These are phyloP conservation scores for Hephaestus fuliginosus DNA, from an alignment of 2,797 vertebrate genomes.

Conservation along the genomic window DNA sequence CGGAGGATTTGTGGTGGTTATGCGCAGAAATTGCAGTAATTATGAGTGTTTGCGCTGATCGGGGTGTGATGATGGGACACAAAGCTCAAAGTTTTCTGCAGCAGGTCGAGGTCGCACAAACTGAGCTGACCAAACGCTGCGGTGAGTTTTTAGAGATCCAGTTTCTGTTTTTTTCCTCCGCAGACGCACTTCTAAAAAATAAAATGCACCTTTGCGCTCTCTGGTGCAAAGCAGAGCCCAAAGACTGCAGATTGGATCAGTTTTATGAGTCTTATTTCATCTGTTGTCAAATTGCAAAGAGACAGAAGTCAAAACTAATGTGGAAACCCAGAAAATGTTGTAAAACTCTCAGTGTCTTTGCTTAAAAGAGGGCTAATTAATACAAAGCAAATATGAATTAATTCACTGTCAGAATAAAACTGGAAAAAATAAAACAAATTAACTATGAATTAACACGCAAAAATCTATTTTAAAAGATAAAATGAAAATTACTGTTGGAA, in stretches of 20 bases:
- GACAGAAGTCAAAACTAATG: not conserved
- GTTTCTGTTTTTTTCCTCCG: not conserved
- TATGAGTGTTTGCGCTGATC: not conserved
- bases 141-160: not conserved
- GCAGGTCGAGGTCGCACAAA: not conserved
- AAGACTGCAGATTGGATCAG: too few species aligned
- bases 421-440: not conserved
- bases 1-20: too few species aligned
- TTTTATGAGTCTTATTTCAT: too few species aligned
- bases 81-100: conserved; percentile 21
- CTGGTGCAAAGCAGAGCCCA: not conserved
- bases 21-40: accelerated
- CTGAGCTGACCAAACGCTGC: not conserved
- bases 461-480: not conserved
- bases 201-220: not conserved
- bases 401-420: not conserved
- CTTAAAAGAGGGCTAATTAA: too few species aligned
- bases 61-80: not conserved
- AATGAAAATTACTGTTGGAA: not conserved
- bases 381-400: too few species aligned
- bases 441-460: not conserved
- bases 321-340: too few species aligned
- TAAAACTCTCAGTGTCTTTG: too few species aligned
- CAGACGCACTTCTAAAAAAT: too few species aligned
- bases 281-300: not conserved